Conservation (phyloP, 1,140 invertebrate genomes). For the Brachionus manjavacas region DNA sequence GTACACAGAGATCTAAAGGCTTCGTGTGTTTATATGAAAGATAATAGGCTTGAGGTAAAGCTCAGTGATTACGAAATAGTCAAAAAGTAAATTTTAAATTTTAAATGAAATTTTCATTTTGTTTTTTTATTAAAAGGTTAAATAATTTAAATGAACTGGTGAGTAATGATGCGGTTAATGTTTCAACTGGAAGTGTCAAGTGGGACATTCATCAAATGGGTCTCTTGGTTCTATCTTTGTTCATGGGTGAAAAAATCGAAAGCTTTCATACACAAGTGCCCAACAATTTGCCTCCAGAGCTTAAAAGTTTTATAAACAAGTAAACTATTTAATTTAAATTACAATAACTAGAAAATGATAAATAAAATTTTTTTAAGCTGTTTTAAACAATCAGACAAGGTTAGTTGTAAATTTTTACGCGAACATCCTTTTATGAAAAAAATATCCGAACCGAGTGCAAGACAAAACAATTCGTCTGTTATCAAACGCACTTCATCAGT, state of each 20-base stretch:
- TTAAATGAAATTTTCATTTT: background rate
- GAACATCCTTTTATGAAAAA: conserved; percentile 18
- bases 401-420: conserved; percentile 18
- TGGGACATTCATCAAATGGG: conserved; percentile 53
- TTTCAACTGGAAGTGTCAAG: conserved; percentile 44
- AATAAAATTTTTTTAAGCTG: background rate
- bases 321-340: conserved; percentile 48
- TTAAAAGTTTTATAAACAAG: conserved; percentile 69
- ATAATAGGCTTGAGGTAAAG: conserved; percentile 49
- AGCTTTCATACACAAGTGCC: conserved; percentile 59
- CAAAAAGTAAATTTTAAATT: conserved; percentile 49
- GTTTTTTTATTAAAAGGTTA: conserved; percentile 48
- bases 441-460: background rate
- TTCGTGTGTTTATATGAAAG: conserved; percentile 53
- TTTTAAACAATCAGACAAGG: conserved; percentile 12
- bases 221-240: conserved; percentile 51
- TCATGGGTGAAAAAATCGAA: conserved; percentile 45
- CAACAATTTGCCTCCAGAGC: conserved; percentile 59
- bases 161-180: background rate
- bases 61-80: conserved; percentile 70
- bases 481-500: background rate
- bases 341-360: background rate
- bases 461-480: background rate
- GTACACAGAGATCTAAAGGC: conserved; percentile 68
- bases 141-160: conserved; percentile 48